Conservation (phyloP, 2,113 vertebrate genomes). For the Plectropomus leopardus region DNA sequence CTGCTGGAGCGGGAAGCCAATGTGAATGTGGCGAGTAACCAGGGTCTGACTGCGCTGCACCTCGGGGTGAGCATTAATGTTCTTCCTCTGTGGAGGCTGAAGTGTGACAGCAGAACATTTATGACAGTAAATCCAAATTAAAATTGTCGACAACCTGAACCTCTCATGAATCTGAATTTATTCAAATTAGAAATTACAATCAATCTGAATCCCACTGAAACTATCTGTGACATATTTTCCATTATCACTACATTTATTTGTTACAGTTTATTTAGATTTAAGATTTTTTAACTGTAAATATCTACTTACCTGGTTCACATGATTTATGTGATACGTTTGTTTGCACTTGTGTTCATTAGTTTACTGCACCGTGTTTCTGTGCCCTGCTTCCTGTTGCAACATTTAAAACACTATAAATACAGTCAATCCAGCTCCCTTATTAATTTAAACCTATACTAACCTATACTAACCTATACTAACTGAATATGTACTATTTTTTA, state of each 20-base stretch:
- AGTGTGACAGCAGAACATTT: not conserved
- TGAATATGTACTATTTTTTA: no score
- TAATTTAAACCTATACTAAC: no score
- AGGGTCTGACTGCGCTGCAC: conserved; percentile 94
- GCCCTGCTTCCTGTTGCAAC: not conserved
- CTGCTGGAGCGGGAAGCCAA: conserved; percentile 95
- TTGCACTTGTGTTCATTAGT: not conserved
- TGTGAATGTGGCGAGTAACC: conserved; percentile 89
- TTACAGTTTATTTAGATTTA: no score
- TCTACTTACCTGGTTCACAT: not conserved
- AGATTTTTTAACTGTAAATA: not conserved
- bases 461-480: no score
- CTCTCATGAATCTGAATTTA: not conserved
- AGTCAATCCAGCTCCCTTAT: no score
- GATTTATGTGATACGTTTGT: not conserved
- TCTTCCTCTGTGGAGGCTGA: not conserved
- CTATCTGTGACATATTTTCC: not conserved
- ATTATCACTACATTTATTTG: not conserved
- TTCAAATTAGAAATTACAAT: not conserved
- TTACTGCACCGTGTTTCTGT: not conserved
- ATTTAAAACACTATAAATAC: not conserved
- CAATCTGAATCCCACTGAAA: not conserved
- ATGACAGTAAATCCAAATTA: not conserved
- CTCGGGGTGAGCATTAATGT: conserved; percentile 87
- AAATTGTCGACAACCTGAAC: not conserved